phyloP scores from a whole-genome alignment of 2,113 vertebrate species.

The Euleptes europaea region DNA sequence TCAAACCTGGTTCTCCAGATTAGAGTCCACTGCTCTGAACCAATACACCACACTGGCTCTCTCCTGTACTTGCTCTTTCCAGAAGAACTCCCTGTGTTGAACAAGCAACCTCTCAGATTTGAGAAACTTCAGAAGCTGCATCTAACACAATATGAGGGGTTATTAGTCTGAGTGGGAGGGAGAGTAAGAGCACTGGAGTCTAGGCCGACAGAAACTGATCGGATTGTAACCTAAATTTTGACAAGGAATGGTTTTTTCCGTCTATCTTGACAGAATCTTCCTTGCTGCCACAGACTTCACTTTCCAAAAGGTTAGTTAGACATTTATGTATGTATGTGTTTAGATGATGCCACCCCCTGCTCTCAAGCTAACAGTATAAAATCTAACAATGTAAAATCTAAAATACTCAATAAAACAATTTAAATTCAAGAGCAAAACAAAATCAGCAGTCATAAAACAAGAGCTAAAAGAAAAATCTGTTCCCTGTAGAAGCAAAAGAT shows the following conservation, averaged over 20 bases:
- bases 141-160: not conserved
- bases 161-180: not conserved
- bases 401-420: no score
- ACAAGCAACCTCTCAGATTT: not conserved
- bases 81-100: not conserved
- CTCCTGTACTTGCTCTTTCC: not conserved
- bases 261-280: not conserved
- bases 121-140: not conserved
- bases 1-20: no score
- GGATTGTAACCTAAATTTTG: not conserved
- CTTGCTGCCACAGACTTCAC: not conserved
- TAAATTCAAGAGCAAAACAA: no score
- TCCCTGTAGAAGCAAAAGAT: no score
- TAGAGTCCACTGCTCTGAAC: no score
- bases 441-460: no score
- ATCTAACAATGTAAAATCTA: no score
- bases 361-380: no score
- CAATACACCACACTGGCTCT: not conserved
- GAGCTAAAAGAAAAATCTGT: no score
- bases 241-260: not conserved
- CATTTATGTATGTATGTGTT: not conserved
- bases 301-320: not conserved
- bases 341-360: no score
- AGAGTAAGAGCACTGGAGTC: not conserved
- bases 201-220: not conserved